These are phyloP conservation scores for Rhynchotus rufescens DNA, from an alignment of 2,797 vertebrate species.

Conservation along the genomic window DNA sequence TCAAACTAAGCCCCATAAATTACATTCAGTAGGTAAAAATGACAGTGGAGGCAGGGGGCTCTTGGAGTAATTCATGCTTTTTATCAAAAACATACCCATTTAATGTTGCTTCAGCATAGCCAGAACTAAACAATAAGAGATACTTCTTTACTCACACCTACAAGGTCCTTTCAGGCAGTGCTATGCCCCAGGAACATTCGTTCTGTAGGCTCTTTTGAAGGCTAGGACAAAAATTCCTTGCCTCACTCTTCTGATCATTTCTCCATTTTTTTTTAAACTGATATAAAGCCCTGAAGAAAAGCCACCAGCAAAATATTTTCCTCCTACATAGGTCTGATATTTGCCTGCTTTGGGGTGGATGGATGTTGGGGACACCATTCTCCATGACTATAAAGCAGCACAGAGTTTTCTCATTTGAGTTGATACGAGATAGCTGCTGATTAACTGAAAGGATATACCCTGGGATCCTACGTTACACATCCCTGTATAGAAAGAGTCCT, in stretches of 20 bases:
- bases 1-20: background rate
- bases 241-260: no score
- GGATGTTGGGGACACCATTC: background rate
- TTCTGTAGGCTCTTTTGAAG: background rate
- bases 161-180: background rate
- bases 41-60: background rate
- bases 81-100: background rate
- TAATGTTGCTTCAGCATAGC: background rate
- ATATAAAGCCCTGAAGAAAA: background rate
- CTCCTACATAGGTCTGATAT: background rate
- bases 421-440: background rate
- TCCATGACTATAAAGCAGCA: background rate
- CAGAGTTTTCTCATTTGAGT: background rate
- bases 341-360: background rate
- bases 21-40: slow-evolving; percentile 6
- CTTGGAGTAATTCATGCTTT: background rate
- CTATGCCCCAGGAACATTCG: background rate
- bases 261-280: background rate
- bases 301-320: background rate
- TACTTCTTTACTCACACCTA: background rate
- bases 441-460: background rate
- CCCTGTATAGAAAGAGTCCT: background rate
- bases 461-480: background rate
- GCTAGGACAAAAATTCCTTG: background rate
- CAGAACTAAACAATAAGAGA: background rate